These are phyloP conservation scores for Elmis aenea DNA, from an alignment of 2,888 invertebrate genomes.

Conservation along the genomic window DNA sequence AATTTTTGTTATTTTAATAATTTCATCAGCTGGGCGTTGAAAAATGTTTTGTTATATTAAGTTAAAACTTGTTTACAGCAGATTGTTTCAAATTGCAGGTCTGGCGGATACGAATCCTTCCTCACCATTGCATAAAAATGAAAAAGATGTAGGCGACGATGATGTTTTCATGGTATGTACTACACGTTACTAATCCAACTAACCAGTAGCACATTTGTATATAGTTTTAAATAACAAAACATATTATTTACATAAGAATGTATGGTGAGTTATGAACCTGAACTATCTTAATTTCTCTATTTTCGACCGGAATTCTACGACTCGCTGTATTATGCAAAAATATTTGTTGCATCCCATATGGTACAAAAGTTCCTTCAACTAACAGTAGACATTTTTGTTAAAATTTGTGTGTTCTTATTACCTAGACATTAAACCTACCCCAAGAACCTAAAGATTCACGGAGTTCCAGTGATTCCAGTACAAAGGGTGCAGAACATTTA, in stretches of 20 bases:
- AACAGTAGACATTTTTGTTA: too few species aligned
- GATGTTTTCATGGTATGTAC: conserved; percentile 87
- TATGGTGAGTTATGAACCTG: too few species aligned
- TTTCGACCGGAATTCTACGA: too few species aligned
- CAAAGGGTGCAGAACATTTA: conserved; percentile 48
- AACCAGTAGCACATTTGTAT: not conserved
- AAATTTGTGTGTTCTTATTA: not conserved
- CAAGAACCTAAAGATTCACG: conserved; percentile 74
- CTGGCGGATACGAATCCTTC: conserved; percentile 70
- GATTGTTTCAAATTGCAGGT: conserved; percentile 51
- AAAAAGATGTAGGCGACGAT: conserved; percentile 81
- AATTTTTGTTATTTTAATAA: too few species aligned
- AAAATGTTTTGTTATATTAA: not conserved
- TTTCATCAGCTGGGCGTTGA: too few species aligned
- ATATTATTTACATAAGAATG: too few species aligned
- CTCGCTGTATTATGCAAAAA: too few species aligned
- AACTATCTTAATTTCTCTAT: too few species aligned
- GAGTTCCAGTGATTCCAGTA: conserved; percentile 62
- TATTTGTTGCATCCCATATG: too few species aligned
- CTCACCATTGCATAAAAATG: conserved; percentile 62
- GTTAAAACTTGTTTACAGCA: too few species aligned
- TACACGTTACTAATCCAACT: conserved; percentile 1
- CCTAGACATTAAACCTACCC: conserved; percentile 80
- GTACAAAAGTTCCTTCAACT: too few species aligned
- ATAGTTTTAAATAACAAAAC: too few species aligned